Base-by-base conservation (phyloP, 2,888 invertebrate genomes). In the Galeruca laticollis region DNA sequence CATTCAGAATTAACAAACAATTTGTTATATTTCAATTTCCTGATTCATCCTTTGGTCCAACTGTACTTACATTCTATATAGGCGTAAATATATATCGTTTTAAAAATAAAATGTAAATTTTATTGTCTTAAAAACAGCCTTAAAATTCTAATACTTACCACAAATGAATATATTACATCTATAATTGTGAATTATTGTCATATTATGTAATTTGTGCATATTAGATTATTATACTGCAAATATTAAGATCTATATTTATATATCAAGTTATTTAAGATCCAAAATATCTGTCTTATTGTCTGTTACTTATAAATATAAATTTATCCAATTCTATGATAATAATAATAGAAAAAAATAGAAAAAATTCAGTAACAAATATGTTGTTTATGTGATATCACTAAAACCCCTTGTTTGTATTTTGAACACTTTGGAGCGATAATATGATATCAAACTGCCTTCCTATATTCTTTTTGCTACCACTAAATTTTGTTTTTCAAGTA, bases 131-230 rank as follows among this genome's bases (percentile, higher is more conserved):
- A 56, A 40, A 68, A 68, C 61, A 61, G 61, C 61, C 68, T 61
- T 68, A 61, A 54, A 20, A 33, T 59, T 40, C 60, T 68, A 61
- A 13, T 57, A 57, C 56, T 57, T 51, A 66, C 40, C 51, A 59
- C 59, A 59, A 72, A 67, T 73, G 8, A 15, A 8, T 47, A 66
- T 74, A 49, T 72, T 73, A 77, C 62, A 76, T 65, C 72, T 74
- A 75, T 71, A 72, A 69, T 72, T 64, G 70, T 68, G 71, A 74
- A 74, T 80, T 80, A 80, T 80, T 79, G 78, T 80, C 79, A 73
- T 73, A 75, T 67, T 63, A 51, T 59, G 49, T 74, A 60, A 70
- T 73, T 78, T 80, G 80, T 80, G 80, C 79, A 79, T 74, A 77
- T 60, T 65, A 65, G 51, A 62, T 63, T 57, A 57, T 37, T 56